Evolutionary conservation across 2,113 vertebrate species (phyloP).

Genomic region (human): DNA sequence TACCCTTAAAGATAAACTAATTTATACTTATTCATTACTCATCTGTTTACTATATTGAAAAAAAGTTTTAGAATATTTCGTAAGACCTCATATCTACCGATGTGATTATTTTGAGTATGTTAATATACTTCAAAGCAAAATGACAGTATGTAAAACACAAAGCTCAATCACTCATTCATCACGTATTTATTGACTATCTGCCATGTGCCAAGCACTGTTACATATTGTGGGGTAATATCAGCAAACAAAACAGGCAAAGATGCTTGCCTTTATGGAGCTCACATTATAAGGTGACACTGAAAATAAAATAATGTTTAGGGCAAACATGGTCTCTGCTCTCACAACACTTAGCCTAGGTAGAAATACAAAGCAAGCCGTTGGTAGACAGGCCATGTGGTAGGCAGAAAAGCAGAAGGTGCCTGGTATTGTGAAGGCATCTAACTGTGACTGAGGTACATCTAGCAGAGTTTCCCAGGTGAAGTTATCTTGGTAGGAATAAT

Average conservation of each 20-base stretch:
- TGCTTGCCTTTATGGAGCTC: not conserved
- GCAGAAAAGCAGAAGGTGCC: not conserved
- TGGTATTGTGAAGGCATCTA: not conserved
- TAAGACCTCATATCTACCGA: not conserved
- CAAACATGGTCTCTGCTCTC: not conserved
- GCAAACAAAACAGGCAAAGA: not conserved
- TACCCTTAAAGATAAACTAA: not conserved
- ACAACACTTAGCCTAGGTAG: not conserved
- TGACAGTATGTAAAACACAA: not conserved
- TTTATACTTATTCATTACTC: not conserved
- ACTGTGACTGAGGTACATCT: not conserved
- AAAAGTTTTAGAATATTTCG: not conserved
- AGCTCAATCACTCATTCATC: conserved; percentile 10
- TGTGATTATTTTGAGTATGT: not conserved
- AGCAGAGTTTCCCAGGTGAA: not conserved
- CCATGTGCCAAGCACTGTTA: not conserved
- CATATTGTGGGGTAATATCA: not conserved
- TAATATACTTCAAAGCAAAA: conserved; percentile 23
- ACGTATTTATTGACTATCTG: not conserved
- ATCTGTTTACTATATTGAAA: not conserved
- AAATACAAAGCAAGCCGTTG: not conserved
- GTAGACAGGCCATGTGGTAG: not conserved
- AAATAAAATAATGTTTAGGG: not conserved
- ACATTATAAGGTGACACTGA: not conserved
- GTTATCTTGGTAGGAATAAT: not conserved